Evolutionary conservation across 2,797 vertebrate genomes (phyloP), one percentile per base, ranked within the genome.

Genomic region (Tragopan temminckii): DNA sequence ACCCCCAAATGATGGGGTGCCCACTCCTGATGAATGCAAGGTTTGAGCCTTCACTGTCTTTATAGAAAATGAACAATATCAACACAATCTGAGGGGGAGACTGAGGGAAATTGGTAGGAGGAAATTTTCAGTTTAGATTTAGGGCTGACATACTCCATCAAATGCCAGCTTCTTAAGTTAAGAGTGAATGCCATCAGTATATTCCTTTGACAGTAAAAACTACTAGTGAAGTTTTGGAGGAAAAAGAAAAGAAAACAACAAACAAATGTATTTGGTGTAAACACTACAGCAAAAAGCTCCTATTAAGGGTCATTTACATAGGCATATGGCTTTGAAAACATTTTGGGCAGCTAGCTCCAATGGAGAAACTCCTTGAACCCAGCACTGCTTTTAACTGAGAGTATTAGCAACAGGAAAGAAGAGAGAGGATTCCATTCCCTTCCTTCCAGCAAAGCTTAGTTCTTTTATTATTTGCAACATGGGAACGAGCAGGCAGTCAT

Each of bases 261-360:
- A 52, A 52, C 50, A 52, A 42, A 42, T 3, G 70, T 40, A 23
- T 52, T 70, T 46, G 31, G 25, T 70, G 64, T 50, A 89, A 86
- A 86, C 14, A 19, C 31, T 89, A 59, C 61, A 67, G 57, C 42
- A 92, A 72, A 89, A 85, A 86, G 29, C 4, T 23, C 45, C 40
- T 53, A 52, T 69, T 46, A 87, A 35, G 62, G 87, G 19, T 10
- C 82, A 24, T 70, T 77, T 82, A 62, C 31, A n/a, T 11, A 78
- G 38, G 55, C 71, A 66, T 24, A 82, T 63, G 76, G 52, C 83
- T 90, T 90, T 84, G 57, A 93, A 94, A 92, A 76, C 36, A 81
- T 75, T 91, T 62, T 11, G 16, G 38, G 23, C 83, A 64, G 81
- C 93, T 59, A 94, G 71, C 18, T 87, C 13, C 57, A 71, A 80